Percentiles rank a stretch among this genome's conserved stretches.
Conservation (phyloP, 64 coral and sea anemone species). For the Actinia tenebrosa region DNA sequence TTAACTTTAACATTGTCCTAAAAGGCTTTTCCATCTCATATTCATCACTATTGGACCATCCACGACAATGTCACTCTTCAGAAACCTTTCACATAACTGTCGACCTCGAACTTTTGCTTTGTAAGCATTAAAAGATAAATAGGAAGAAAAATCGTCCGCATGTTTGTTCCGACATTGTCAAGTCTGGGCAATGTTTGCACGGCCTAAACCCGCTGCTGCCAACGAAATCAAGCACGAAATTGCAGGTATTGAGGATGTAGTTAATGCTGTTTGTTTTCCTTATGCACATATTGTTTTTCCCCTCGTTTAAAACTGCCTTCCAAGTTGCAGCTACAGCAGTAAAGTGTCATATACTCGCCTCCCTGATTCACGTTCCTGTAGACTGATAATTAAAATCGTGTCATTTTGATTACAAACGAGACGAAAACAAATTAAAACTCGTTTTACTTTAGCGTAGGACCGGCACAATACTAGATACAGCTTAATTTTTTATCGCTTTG, state of each 20-base stretch:
- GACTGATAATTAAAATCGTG: not conserved
- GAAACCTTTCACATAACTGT: constrained; percentile 6
- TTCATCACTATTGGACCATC: not conserved
- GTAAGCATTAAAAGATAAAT: constrained; percentile 29
- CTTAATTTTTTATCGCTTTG: not conserved
- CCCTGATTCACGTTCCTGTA: not conserved
- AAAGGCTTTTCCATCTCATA: not conserved
- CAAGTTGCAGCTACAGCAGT: not conserved
- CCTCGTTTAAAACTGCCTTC: not conserved
- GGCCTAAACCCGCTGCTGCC: constrained; percentile 4
- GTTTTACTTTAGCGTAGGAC: not conserved
- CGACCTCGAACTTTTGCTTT: not conserved
- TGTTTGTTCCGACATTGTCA: constrained; percentile 26
- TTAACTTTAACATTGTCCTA: not conserved
- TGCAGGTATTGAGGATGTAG: constrained; percentile 5
- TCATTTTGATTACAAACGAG: not conserved
- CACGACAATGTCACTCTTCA: not conserved
- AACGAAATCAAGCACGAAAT: constrained; percentile 12
- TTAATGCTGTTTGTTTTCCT: constrained; percentile 6
- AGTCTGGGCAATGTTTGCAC: not conserved
- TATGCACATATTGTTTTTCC: constrained; percentile 11
- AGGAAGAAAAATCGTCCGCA: not conserved
- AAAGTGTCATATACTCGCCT: not conserved
- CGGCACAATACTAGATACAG: not conserved
- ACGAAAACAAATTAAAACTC: not conserved